A percentile compares a stretch with the other conserved stretches of the same genome.
These are phyloP conservation scores for Fregata magnificens DNA, from an alignment of 2,113 vertebrate species.

Conservation along the genomic window DNA sequence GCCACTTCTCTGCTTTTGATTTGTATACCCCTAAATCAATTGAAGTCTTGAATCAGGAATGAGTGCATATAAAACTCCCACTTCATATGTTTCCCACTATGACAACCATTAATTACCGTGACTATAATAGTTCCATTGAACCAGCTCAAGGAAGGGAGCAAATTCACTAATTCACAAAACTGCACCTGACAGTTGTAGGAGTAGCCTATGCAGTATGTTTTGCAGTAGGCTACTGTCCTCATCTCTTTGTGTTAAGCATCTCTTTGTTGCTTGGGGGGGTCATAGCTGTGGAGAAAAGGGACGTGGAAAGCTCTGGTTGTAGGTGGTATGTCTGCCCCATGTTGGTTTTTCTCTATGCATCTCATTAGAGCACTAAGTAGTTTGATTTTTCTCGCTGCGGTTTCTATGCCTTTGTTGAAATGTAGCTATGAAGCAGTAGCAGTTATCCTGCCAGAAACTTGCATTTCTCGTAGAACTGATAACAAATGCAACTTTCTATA, in stretches of 20 bases:
- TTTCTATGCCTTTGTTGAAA: not conserved
- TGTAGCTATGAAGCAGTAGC: not conserved
- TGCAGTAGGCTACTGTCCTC: too few species aligned
- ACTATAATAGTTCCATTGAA: not conserved
- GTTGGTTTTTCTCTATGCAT: not conserved
- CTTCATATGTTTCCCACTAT: not conserved
- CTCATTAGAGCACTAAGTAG: not conserved
- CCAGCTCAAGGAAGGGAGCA: not conserved
- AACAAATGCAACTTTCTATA: not conserved
- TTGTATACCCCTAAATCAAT: not conserved
- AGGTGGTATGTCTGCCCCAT: not conserved
- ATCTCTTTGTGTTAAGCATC: not conserved
- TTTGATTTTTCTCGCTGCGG: not conserved
- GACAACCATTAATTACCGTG: not conserved
- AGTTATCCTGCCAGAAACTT: not conserved
- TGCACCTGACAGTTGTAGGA: not conserved
- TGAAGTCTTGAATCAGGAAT: not conserved
- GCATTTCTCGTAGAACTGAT: not conserved
- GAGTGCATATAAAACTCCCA: not conserved
- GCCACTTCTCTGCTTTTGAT: not conserved
- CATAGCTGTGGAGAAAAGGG: not conserved
- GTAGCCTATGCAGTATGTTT: fast-evolving
- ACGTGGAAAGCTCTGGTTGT: not conserved
- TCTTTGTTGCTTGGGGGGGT: not conserved
- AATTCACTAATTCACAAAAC: not conserved